Conservation (phyloP, 2,888 invertebrate species). For the Microctonus aethiopoides region DNA sequence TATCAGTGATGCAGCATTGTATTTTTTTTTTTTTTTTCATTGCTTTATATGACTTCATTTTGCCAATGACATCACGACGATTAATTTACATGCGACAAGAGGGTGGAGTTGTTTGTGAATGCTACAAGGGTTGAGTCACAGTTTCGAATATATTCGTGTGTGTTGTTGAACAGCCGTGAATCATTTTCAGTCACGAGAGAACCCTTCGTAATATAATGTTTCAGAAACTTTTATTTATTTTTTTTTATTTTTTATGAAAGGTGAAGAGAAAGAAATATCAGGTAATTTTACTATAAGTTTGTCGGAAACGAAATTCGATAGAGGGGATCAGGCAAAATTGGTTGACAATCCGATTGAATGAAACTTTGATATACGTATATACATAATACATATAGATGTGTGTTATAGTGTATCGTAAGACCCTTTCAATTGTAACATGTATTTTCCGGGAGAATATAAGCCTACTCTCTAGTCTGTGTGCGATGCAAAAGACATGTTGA, state of each 20-base stretch:
- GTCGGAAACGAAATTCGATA: neutral
- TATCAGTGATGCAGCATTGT: neutral
- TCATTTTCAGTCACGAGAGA: neutral
- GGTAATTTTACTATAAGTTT: neutral
- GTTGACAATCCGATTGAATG: constrained; percentile 8
- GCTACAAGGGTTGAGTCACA: neutral
- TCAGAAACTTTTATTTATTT: neutral
- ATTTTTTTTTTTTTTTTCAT: neutral
- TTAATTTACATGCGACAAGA: neutral
- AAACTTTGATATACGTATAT: neutral
- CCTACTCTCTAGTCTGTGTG: neutral
- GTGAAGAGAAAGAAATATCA: neutral
- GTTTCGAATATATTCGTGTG: neutral
- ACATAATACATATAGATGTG: neutral
- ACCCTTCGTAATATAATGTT: constrained; percentile 6
- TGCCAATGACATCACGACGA: neutral
- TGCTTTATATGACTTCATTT: neutral
- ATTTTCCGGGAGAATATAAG: neutral
- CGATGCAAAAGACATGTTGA: constrained; percentile 8
- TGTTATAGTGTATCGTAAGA: neutral
- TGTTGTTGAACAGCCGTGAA: neutral
- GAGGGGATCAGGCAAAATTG: neutral
- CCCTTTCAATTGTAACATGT: neutral
- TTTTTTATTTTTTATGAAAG: neutral
- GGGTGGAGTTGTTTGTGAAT: neutral